Base-by-base conservation (phyloP, 2,888 invertebrate genomes). In the Amphiduros pacificus region DNA sequence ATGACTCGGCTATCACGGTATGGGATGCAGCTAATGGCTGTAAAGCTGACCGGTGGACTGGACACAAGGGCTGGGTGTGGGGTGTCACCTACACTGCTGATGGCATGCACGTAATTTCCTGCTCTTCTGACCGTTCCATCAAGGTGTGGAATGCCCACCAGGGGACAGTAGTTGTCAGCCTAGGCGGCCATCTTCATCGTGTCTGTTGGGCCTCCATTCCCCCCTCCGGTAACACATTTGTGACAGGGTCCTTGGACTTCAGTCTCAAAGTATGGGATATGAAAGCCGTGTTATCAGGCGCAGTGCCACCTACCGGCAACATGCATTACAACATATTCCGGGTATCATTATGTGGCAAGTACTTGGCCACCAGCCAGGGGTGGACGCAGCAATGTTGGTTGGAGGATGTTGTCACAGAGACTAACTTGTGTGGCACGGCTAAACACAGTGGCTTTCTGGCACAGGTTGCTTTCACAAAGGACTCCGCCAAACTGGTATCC, bases 1-100 rank as follows among this genome's bases (percentile, higher is more conserved):
- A 62, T 26, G 31, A 64, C 36, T 62, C 62, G 2, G 26, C 29
- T 1, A 29, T 64, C 4, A 62, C 62, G 17, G 20, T 64, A 14
- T 62, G 58, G 50, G 29, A 59, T 26, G 51, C 41, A 17, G 4
- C 11, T 1, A 57, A n/a, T 56, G 61, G 61, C 0, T 29, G 17
- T 9, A 36, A 14, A 11, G 27, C 2, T 24, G 5, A 14, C 2
- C 1, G 22, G 11, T n/a, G 36, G 26, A 17, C 11, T 2, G 61
- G 61, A 2, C 64, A 64, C 49, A 40, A 27, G 22, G 64, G 61
- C 26, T 64, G 64, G 64, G 26, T 64, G 14, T 64, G 64, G 64
- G 44, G 61, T 22, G 51, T 64, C 6, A 40, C 49, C 6, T 64
- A 48, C 36, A 55, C 49, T 5, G 27, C 29, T 9, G 41, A 55